A percentile compares a stretch with the other conserved stretches of the same genome.
These are phyloP conservation scores for Adela reaumurella DNA, from an alignment of 2,888 invertebrate species.

Conservation along the genomic window DNA sequence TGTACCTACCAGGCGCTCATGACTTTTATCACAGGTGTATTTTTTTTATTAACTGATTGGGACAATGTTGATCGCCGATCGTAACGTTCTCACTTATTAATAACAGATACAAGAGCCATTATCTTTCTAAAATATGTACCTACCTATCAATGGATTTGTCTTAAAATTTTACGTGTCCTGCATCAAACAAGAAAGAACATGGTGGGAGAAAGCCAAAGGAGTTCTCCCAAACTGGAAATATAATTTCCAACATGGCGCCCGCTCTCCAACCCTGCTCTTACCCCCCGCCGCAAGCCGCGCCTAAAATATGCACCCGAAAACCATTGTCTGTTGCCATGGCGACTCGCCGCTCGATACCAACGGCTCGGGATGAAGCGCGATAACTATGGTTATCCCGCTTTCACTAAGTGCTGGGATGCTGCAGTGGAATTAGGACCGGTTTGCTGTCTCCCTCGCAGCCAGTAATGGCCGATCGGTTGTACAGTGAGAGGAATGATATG, in stretches of 20 bases:
- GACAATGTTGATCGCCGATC: too few species aligned
- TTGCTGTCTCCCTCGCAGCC: slow-evolving; percentile 27
- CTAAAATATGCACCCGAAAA: slow-evolving; percentile 58
- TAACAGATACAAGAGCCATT: too few species aligned
- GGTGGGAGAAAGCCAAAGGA: slow-evolving; percentile 32
- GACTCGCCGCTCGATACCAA: slow-evolving; percentile 48
- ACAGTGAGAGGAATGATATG: slow-evolving; percentile 36
- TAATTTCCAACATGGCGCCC: slow-evolving; percentile 56
- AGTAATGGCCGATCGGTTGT: slow-evolving; percentile 39
- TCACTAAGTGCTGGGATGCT: slow-evolving; percentile 35
- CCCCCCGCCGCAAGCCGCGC: slow-evolving; percentile 22
- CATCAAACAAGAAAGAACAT: slow-evolving; percentile 24
- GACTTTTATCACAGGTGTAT: too few species aligned
- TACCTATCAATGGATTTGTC: too few species aligned
- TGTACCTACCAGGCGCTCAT: too few species aligned
- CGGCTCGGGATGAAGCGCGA: slow-evolving; percentile 33
- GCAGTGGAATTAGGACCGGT: slow-evolving; percentile 33
- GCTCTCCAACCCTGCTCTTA: slow-evolving; percentile 23
- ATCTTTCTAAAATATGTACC: too few species aligned
- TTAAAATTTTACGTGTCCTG: slow-evolving; percentile 21
- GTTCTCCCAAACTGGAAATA: slow-evolving; percentile 50
- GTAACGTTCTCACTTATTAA: too few species aligned
- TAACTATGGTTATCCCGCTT: slow-evolving; percentile 44
- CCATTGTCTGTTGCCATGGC: slow-evolving; percentile 56
- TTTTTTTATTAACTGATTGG: too few species aligned